A percentile compares a stretch with the other conserved stretches of the same genome.
Conservation (phyloP, 1,140 invertebrate species). For the Bombus picipes region DNA sequence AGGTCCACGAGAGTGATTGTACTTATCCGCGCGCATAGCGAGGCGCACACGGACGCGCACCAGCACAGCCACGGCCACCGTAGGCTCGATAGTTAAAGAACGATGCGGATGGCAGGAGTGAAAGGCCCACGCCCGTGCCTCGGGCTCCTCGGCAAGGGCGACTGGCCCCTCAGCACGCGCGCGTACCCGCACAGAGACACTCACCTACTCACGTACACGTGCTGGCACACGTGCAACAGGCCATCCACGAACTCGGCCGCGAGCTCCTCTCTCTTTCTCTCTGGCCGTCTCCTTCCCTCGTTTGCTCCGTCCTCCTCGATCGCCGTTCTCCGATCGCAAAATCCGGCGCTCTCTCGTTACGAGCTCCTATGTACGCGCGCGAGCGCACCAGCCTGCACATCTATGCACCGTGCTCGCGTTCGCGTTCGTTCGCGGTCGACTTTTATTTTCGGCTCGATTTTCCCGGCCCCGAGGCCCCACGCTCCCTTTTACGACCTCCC, state of each 20-base stretch:
- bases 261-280: constrained; percentile 25
- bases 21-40: constrained; percentile 45
- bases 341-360: constrained; percentile 60
- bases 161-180: constrained; percentile 77
- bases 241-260: constrained; percentile 66
- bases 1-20: constrained; percentile 64
- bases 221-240: constrained; percentile 62
- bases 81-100: constrained; percentile 65
- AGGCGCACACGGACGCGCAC: constrained; percentile 30
- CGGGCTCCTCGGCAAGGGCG: constrained; percentile 81
- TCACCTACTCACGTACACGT: constrained; percentile 33
- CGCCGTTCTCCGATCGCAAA: constrained; percentile 51
- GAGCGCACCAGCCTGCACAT: neutral
- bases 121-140: constrained; percentile 84
- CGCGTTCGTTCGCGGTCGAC: neutral
- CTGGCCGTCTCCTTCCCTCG: constrained; percentile 31
- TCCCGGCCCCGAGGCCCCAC: neutral
- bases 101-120: constrained; percentile 82
- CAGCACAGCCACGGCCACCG: constrained; percentile 1
- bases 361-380: neutral
- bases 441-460: constrained; percentile 9
- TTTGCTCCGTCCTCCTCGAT: constrained; percentile 26
- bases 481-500: neutral
- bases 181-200: constrained; percentile 38
- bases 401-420: neutral